Percentiles rank a stretch among this genome's conserved stretches.
phyloP scores from a whole-genome alignment of 2,113 vertebrate genomes.

The Oenanthe oenanthe region DNA sequence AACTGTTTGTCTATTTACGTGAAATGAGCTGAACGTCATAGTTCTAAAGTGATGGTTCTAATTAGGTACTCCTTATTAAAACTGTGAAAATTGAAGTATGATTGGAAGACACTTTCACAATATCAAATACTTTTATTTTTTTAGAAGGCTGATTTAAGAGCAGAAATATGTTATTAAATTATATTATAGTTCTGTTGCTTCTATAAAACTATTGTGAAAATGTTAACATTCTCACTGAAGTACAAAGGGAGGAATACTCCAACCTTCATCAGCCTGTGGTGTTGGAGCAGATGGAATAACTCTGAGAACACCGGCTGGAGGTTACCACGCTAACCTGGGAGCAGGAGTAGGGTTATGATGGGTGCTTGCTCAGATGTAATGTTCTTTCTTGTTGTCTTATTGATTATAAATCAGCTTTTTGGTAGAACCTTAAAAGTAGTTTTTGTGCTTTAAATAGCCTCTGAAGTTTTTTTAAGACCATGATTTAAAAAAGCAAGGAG shows the following conservation, averaged over 20 bases:
- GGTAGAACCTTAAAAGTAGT: constrained; percentile 21
- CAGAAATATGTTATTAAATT: constrained; percentile 23
- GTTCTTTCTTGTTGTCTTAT: constrained; percentile 3
- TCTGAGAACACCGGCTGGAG: not conserved
- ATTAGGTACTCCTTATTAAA: constrained; percentile 51
- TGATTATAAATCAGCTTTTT: constrained; percentile 33
- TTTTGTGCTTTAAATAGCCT: constrained; percentile 38
- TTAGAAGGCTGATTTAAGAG: constrained; percentile 55
- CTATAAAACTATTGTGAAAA: constrained; percentile 33
- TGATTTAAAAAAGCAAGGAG: not conserved
- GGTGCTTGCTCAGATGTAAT: constrained; percentile 1
- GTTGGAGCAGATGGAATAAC: not conserved
- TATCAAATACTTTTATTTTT: constrained; percentile 71
- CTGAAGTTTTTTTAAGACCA: constrained; percentile 28
- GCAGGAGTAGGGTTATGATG: not conserved
- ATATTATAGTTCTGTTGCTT: constrained; percentile 32
- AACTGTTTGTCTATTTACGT: constrained; percentile 53
- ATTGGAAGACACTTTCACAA: constrained; percentile 51
- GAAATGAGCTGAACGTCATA: constrained; percentile 36
- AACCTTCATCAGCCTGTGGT: not conserved
- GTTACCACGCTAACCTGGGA: not conserved
- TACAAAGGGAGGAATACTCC: not conserved
- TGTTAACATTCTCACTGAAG: not conserved
- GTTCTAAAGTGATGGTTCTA: constrained; percentile 41
- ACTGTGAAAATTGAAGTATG: constrained; percentile 62